Base-by-base conservation (phyloP, 2,888 invertebrate species). In the Leptinotarsa haldemani region DNA sequence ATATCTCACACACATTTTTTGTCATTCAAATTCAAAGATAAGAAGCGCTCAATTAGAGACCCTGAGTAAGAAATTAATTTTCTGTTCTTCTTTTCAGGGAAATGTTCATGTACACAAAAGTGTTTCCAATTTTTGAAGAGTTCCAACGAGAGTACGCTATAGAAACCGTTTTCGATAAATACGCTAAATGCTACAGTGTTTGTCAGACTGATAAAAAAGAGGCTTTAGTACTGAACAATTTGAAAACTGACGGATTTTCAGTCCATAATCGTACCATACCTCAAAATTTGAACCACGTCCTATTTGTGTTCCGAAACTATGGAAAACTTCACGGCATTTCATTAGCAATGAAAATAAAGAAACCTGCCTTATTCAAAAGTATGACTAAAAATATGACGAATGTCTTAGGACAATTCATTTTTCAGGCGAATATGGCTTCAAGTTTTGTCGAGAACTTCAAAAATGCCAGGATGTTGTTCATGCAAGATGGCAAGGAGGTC, bases 231-330 rank as follows among this genome's bases (percentile, higher is more conserved):
- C 70, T 84, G 56, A 74, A 81, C 50, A 82, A 84, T 67, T 61
- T 84, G 30, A 83, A 82, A 70, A 66, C 52, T 12, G 16, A 71
- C 1, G 82, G 82, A 4, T 84, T 77, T 66, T 80, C 79, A 7
- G 52, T 84, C 15, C 82, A 83, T 73, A 81, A 84, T 61, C 70
- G 81, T 58, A 74, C 70, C 7, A 66, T 52, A 18, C 74, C 83
- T 9, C 83, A 83, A 80, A 83, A 84, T 74, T 70, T 83, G 15
- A 76, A 83, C n/a, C 84, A 84, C 71, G 78, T 78, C 20, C 58
- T 75, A 4, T 53, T 76, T 56, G 79, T 81, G 0, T 79, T 81
- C 30, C 50, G 64, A 30, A 75, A 71, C 48, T 84, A 84, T 71
- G 83, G 80, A 0, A 71, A 74, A 50, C 79, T 76, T n/a, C 83